Evolutionary conservation across 2,888 invertebrate genomes (phyloP).

Genomic region (Drosophila meridionalis): DNA sequence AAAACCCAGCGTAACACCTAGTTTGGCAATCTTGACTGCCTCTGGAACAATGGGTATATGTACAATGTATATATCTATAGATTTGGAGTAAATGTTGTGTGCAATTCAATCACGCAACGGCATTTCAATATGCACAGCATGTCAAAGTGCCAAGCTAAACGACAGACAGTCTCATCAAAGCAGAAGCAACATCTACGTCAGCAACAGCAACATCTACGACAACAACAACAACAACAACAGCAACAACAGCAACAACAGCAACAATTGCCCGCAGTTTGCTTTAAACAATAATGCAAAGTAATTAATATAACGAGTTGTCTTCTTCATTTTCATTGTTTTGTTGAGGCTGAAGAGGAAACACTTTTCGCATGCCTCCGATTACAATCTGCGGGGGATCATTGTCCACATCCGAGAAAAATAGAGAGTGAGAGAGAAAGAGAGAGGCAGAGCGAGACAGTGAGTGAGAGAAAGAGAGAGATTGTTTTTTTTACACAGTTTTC

Average conservation of each 20-base stretch:
- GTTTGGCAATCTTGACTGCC: neutral
- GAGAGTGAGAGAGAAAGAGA: neutral
- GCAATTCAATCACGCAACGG: conserved; percentile 51
- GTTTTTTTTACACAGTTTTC: conserved; percentile 15
- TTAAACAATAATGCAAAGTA: conserved; percentile 80
- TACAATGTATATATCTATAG: conserved; percentile 5
- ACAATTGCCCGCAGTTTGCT: conserved; percentile 65
- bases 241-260: conserved; percentile 17
- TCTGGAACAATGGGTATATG: conserved; percentile 24
- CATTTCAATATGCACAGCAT: conserved; percentile 53
- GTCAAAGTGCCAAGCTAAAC: conserved; percentile 48
- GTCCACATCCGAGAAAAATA: conserved; percentile 19
- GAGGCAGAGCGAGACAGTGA: neutral
- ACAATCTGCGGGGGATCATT: conserved; percentile 36
- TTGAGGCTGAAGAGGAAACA: conserved; percentile 46
- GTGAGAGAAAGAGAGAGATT: neutral
- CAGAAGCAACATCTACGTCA: conserved; percentile 19
- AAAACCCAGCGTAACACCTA: neutral
- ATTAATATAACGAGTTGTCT: conserved; percentile 67
- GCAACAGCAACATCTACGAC: conserved; percentile 18
- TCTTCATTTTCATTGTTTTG: conserved; percentile 43
- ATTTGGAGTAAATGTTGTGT: conserved; percentile 2
- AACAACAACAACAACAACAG: conserved; percentile 6
- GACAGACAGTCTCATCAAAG: conserved; percentile 38
- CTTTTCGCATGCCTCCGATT: conserved; percentile 55